Base-by-base conservation (phyloP, 2,888 invertebrate genomes). In the Cylloceria caligata region DNA sequence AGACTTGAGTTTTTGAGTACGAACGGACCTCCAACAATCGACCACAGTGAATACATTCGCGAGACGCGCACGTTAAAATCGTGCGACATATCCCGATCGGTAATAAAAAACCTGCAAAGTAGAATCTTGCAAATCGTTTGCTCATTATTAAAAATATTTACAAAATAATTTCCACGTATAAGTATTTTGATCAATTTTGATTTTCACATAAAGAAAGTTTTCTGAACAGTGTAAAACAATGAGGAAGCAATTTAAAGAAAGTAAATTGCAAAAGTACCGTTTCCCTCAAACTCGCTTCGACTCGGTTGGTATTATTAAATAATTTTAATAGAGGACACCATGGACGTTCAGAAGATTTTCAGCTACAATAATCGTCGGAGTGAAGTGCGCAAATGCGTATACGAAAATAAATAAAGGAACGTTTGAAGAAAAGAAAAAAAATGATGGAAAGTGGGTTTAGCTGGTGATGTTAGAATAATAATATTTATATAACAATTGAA, bases 11-110 rank as follows among this genome's bases (percentile, higher is more conserved):
- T 77, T 42, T 30, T 13, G 55, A 55, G 39, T 30, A 7, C n/a
- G 47, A 27, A 34, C 49, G 67, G 74, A 83, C 83, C 83, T 83
- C 78, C 65, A 83, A 69, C 81, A 82, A 87, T 83, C 71, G 76
- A 81, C 80, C 81, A 4, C 30, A 34, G 45, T 9, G 3, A 2
- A 13, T 64, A 1, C 7, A n/a, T 39, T 24, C 39, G 19, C 39
- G 42, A 30, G 42, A 19, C 13, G 36, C 52, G 21, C n/a, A 19
- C 47, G 11, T 39, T 19, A 0, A 5, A 11, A 13, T 13, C 49
- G 49, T 34, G 19, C 13, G 49, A 34, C 49, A 3, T 6, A 2
- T 9, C 13, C 27, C n/a, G 55, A 27, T 55, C 55, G 55, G 55
- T 55, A 30, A 55, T 13, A 24, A 55, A 55, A 27, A 55, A 27